Base-by-base conservation (phyloP, 2,888 invertebrate genomes). In the Epinotia bilunana region DNA sequence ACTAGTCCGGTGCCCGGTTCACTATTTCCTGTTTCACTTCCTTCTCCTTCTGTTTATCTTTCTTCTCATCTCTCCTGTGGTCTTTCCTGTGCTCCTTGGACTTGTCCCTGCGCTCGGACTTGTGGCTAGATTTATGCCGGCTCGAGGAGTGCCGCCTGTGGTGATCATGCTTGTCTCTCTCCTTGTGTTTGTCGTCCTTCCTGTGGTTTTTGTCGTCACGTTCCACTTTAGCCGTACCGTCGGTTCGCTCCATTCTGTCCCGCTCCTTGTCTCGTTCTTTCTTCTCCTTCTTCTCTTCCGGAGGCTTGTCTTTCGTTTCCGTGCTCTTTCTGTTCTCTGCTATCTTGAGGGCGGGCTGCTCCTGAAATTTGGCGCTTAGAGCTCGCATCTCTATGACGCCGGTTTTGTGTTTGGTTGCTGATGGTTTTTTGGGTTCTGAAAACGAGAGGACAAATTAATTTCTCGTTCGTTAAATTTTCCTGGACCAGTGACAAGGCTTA, bases 351-450 rank as follows among this genome's bases (percentile, higher is more conserved):
- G 89, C 86, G 0, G 92, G 83, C 76, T 92, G 92, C 13, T 92
- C 90, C 77, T 90, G 90, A 78, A 91, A 93, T 75, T 93, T 93
- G 0, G 91, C 89, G 77, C 93, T 93, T 0, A 94, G 80, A 0
- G 94, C 93, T 80, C 94, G 83, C 94, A 94, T 94, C 78, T 94
- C 94, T 64, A 94, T 94, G 3, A 94, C 94, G 2, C 94, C 94
- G 1, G 83, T 86, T 78, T 94, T 93, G 77, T 91, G 93, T 80
- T 93, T 93, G 0, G 89, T 82, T 5, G 80, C 55, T 13, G 86
- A 83, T 0, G 92, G 79, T 70, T 89, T 91, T 78, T 90, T 92
- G 11, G 88, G 72, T 77, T 91, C 93, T 93, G 89, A 53, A 86
- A 87, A 53, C n/a, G 71, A 76, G 74, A 77, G 68, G 55, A 60